phyloP scores from a whole-genome alignment of 2,888 invertebrate species.

The Colletes collaris region DNA sequence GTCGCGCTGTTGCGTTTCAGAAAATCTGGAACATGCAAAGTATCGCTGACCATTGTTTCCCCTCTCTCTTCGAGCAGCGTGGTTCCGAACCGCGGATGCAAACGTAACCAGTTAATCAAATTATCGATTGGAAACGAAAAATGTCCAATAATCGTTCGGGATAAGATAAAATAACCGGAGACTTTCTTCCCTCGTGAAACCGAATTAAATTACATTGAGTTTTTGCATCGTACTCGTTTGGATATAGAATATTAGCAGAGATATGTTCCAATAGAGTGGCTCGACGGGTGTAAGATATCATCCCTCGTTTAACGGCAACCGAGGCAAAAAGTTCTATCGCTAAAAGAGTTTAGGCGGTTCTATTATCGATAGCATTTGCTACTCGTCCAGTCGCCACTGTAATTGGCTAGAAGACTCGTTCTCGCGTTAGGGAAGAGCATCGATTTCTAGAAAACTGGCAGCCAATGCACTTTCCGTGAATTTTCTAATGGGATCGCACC shows the following conservation, averaged over 20 bases:
- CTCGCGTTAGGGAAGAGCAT: slow-evolving; percentile 2
- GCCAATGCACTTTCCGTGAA: slow-evolving; percentile 31
- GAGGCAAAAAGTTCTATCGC: background rate
- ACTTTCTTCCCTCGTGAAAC: too few species aligned
- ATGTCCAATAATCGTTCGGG: background rate
- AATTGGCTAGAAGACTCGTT: slow-evolving; percentile 14
- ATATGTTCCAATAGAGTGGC: background rate
- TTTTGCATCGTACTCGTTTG: too few species aligned
- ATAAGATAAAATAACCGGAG: too few species aligned
- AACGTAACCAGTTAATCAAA: too few species aligned
- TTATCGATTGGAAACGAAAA: background rate
- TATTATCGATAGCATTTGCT: background rate
- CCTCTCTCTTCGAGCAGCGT: too few species aligned
- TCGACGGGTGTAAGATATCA: background rate
- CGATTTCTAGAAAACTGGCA: slow-evolving; percentile 3
- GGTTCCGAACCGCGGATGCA: too few species aligned
- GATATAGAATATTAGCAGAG: background rate
- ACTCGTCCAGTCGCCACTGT: background rate
- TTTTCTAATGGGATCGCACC: slow-evolving; percentile 51
- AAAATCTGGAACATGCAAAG: too few species aligned
- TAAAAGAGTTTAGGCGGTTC: background rate
- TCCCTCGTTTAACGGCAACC: background rate
- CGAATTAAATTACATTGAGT: too few species aligned
- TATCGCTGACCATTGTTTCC: too few species aligned
- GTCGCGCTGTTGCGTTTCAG: background rate